These are phyloP conservation scores for Polymixis lichenea DNA, from an alignment of 2,888 invertebrate genomes.

Conservation along the genomic window DNA sequence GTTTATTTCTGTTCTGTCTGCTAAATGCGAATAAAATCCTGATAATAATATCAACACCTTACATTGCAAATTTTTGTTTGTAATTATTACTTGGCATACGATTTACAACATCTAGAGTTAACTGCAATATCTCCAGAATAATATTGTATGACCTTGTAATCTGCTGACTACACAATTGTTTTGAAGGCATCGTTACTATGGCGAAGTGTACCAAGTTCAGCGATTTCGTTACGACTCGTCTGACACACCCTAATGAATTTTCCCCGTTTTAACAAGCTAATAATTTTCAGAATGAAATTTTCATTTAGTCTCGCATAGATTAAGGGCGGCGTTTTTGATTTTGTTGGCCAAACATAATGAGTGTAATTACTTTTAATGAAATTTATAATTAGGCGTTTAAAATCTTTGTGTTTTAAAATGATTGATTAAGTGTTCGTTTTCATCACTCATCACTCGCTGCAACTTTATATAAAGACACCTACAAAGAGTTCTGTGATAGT, in stretches of 20 bases:
- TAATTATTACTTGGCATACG: neutral
- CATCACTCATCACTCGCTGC: too few relatives aligned
- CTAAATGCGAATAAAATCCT: neutral
- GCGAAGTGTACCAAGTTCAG: constrained; percentile 26
- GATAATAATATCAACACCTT: neutral
- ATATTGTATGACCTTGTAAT: neutral
- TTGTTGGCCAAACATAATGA: constrained; percentile 23
- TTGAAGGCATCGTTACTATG: constrained; percentile 35
- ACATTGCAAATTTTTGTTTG: neutral
- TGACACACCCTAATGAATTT: constrained; percentile 47
- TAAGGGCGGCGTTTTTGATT: constrained; percentile 37
- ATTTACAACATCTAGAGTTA: neutral
- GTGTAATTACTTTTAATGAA: constrained; percentile 35
- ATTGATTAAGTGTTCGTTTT: neutral
- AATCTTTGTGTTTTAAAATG: constrained; percentile 16
- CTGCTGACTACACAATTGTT: constrained; percentile 31
- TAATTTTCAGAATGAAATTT: constrained; percentile 49
- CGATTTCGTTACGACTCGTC: constrained; percentile 32
- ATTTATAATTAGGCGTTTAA: constrained; percentile 19
- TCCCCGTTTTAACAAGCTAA: constrained; percentile 50
- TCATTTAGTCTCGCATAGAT: constrained; percentile 48
- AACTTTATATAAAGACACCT: neutral
- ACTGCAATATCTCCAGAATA: neutral
- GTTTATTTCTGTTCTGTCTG: neutral
- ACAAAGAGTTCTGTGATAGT: neutral